Evolutionary conservation across 2,113 vertebrate species (phyloP), one percentile per base, ranked within the genome.

Genomic region (Calyptommatus sinebrachiatus): DNA sequence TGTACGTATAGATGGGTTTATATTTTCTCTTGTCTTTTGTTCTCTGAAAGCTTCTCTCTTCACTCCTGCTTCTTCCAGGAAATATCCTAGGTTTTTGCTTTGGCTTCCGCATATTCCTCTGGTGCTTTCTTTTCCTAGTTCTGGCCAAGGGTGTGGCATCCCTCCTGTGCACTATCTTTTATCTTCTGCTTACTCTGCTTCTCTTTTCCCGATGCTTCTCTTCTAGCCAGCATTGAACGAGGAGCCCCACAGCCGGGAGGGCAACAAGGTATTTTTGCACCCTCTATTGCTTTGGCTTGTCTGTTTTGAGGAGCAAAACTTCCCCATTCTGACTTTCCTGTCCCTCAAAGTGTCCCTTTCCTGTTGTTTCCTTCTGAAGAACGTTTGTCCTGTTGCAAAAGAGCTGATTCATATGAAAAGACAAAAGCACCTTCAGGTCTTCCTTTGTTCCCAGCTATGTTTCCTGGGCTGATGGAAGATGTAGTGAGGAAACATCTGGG

Each of bases 231-330:
- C 95, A 73, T 93, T 94, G 92, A 96, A 97, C 73, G 96, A 97
- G 87, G 96, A 97, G 92, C 93, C 95, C 92, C 96, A 95, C 82
- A 81, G 88, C 92, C 95, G 95, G 83, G 97, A 96, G 93, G 95
- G 95, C 91, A 96, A 94, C 94, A 97, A 97, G 95, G 96, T 97
- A 93, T 89, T 90, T 88, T 53, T 76, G 46, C 50, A 41, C 31
- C 29, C 70, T 31, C 16, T 74, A 67, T 77, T 73, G 61, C 41
- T 79, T 72, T 76, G 65, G 65, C 65, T 81, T n/a, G 5, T 48
- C 7, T 62, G 65, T 53, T 53, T 75, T 68, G 12, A 50, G 53
- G 79, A 81, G 18, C 31, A 46, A 63, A 73, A 22, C n/a, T 45
- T 62, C 65, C 18, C 26, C 8, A n/a, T 6, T 9, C 22, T 21